These are phyloP conservation scores for Gouania willdenowi DNA, from an alignment of 2,797 vertebrate species.

Conservation along the genomic window DNA sequence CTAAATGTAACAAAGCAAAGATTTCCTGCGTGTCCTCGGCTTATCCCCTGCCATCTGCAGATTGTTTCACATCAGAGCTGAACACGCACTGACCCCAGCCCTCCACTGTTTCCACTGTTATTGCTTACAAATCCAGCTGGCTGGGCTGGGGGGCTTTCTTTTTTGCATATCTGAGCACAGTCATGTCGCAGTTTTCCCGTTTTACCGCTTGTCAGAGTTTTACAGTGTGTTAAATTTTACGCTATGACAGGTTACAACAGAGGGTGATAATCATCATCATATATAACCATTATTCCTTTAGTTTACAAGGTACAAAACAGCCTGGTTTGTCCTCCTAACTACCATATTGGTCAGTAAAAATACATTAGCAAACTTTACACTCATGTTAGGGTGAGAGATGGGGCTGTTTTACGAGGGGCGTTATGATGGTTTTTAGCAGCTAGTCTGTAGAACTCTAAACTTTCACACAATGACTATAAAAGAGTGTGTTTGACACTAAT, in stretches of 20 bases:
- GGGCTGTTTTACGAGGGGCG: not conserved
- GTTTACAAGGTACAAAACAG: constrained; percentile 10
- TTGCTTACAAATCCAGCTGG: constrained; percentile 14
- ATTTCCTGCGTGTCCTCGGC: not conserved
- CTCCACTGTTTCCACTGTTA: not conserved
- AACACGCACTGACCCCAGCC: not conserved
- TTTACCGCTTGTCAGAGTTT: too few species aligned
- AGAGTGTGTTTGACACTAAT: too few species aligned
- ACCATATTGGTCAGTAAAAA: too few species aligned
- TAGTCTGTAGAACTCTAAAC: not conserved
- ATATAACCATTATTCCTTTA: not conserved
- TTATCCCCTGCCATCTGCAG: constrained; percentile 5
- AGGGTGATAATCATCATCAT: not conserved
- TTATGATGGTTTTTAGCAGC: constrained; percentile 7
- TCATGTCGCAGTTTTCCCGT: too few species aligned
- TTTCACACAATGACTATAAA: constrained; percentile 3
- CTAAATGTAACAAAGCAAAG: constrained; percentile 14
- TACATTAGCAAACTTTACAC: too few species aligned
- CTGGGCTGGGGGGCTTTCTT: not conserved
- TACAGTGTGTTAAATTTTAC: too few species aligned
- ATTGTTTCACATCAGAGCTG: constrained; percentile 5
- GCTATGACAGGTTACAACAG: too few species aligned
- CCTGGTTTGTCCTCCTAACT: constrained; percentile 2
- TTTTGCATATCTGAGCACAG: constrained; percentile 6
- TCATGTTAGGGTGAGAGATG: too few species aligned